phyloP scores from a whole-genome alignment of 2,888 invertebrate genomes.

The Tiliacea aurago region DNA sequence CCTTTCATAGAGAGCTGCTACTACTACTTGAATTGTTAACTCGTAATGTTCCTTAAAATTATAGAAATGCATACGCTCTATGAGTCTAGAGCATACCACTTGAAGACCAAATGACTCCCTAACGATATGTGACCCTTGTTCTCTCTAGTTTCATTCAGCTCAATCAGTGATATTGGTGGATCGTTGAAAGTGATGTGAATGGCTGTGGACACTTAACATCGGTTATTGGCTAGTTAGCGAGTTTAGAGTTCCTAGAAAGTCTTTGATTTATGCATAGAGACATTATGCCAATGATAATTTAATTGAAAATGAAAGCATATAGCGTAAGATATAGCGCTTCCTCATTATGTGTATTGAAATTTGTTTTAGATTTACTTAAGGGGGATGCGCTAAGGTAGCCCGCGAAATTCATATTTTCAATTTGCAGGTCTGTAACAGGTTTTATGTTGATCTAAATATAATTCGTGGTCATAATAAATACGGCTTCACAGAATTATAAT shows the following conservation, averaged over 20 bases:
- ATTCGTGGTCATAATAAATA: too few species aligned
- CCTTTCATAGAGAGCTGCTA: not conserved
- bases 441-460: too few species aligned
- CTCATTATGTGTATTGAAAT: constrained; percentile 3
- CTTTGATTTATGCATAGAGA: constrained; percentile 21
- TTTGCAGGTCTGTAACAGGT: too few species aligned
- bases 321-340: not conserved
- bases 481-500: too few species aligned
- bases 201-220: constrained; percentile 23
- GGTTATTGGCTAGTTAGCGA: constrained; percentile 34
- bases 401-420: too few species aligned
- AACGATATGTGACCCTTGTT: constrained; percentile 22
- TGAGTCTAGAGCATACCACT: constrained; percentile 6
- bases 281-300: constrained; percentile 13
- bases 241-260: constrained; percentile 41
- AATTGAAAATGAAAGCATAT: constrained; percentile 4
- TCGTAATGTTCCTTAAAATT: not conserved
- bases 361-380: not conserved
- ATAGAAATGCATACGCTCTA: not conserved
- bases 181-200: constrained; percentile 34
- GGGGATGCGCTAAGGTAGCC: too few species aligned
- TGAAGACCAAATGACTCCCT: constrained; percentile 15
- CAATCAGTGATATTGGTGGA: constrained; percentile 48
- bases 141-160: constrained; percentile 26
- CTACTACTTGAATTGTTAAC: not conserved